These are phyloP conservation scores for Austrolebias charrua DNA, from an alignment of 2,797 vertebrate genomes.

Conservation along the genomic window DNA sequence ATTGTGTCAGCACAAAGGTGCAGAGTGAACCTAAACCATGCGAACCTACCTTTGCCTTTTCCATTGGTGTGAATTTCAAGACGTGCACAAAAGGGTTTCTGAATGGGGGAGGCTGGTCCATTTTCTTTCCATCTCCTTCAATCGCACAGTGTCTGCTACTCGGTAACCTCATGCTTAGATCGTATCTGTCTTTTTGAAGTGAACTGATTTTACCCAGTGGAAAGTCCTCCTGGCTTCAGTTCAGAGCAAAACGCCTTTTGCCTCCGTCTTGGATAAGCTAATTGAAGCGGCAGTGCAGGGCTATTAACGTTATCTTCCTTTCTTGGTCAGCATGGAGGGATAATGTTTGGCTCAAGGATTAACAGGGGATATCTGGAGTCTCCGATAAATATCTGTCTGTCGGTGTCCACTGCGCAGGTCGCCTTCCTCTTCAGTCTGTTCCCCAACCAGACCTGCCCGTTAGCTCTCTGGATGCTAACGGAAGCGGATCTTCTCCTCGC, in stretches of 20 bases:
- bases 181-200: not conserved
- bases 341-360: slow-evolving; percentile 72
- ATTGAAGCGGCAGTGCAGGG: slow-evolving; percentile 61
- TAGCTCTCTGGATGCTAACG: slow-evolving; percentile 68
- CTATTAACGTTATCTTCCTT: slow-evolving; percentile 67
- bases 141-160: slow-evolving; percentile 71
- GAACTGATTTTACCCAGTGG: slow-evolving; percentile 5
- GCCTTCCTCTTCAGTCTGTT: slow-evolving; percentile 52
- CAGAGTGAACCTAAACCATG: not conserved
- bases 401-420: slow-evolving; percentile 46
- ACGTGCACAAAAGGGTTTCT: slow-evolving; percentile 94
- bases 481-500: slow-evolving; percentile 35
- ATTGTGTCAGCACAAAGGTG: no score
- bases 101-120: slow-evolving; percentile 84
- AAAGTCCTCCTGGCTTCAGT: slow-evolving; percentile 12
- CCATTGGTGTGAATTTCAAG: slow-evolving; percentile 84
- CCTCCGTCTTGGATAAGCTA: slow-evolving; percentile 51
- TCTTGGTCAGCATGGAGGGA: slow-evolving; percentile 63
- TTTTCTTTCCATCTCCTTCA: slow-evolving; percentile 80
- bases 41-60: slow-evolving; percentile 88
- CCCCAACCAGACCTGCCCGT: slow-evolving; percentile 37
- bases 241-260: slow-evolving; percentile 40
- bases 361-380: slow-evolving; percentile 70
- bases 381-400: slow-evolving; percentile 45
- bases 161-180: slow-evolving; percentile 81